Percentiles rank a stretch among this genome's conserved stretches.
phyloP scores from a whole-genome alignment of 2,888 invertebrate genomes.

The Hetaerina titia region DNA sequence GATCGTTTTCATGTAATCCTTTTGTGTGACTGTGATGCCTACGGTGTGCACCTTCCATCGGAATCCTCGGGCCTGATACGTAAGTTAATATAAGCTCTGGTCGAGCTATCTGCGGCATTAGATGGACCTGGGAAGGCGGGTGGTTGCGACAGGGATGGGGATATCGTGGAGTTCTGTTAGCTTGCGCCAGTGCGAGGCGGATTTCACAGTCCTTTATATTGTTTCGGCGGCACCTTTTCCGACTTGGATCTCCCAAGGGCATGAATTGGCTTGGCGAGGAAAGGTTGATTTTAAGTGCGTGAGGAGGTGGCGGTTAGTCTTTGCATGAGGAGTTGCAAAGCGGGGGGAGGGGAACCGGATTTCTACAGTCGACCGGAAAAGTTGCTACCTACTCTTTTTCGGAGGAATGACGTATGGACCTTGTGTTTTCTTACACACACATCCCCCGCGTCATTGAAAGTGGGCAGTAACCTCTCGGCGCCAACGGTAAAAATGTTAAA shows the following conservation, averaged over 20 bases:
- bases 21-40: neutral
- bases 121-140: neutral
- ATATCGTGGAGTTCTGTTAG: neutral
- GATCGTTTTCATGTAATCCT: slow-evolving; percentile 10
- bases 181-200: neutral
- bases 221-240: slow-evolving; percentile 13
- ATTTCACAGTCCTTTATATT: neutral
- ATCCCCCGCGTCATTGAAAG: neutral
- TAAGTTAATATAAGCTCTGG: neutral
- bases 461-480: neutral
- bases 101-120: neutral
- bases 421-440: neutral
- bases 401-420: neutral
- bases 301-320: neutral
- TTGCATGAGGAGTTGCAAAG: neutral
- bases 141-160: neutral
- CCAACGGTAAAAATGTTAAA: neutral
- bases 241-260: neutral
- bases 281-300: slow-evolving; percentile 3
- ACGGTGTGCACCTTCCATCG: neutral
- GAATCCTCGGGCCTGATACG: neutral
- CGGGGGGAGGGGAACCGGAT: neutral
- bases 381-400: neutral
- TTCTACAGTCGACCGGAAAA: neutral
- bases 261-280: neutral